Conservation (phyloP, 2,888 invertebrate species). For the Drosophila nigricruria region DNA sequence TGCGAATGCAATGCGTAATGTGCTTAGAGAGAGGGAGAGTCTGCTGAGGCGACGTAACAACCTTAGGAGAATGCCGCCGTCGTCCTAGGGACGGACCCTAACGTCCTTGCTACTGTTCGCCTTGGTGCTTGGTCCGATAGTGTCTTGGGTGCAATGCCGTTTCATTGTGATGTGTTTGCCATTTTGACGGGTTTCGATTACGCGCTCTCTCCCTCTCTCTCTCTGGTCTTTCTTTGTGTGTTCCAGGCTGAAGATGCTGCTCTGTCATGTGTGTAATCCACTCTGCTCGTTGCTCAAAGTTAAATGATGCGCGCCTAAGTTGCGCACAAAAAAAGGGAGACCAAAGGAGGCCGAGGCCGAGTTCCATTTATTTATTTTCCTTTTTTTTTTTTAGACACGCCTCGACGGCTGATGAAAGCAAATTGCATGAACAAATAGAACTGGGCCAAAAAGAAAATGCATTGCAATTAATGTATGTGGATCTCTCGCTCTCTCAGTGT, state of each 20-base stretch:
- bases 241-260: conserved; percentile 60
- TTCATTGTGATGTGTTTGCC: conserved; percentile 69
- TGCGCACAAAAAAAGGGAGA: conserved; percentile 57
- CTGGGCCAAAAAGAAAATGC: conserved; percentile 30
- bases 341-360: conserved; percentile 37
- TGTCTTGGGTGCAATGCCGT: conserved; percentile 41
- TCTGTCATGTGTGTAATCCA: conserved; percentile 77
- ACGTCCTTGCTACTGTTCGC: conserved; percentile 7
- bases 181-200: conserved; percentile 81
- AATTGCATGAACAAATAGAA: conserved; percentile 63
- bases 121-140: conserved; percentile 8
- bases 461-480: conserved; percentile 44
- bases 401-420: conserved; percentile 70
- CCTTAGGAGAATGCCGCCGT: conserved; percentile 15
- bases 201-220: conserved; percentile 26
- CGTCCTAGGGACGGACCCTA: conserved; percentile 24
- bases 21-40: conserved; percentile 48
- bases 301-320: conserved; percentile 80
- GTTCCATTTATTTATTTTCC: conserved; percentile 26
- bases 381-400: conserved; percentile 39
- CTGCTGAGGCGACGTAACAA: conserved; percentile 42
- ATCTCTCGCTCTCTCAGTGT: too few relatives aligned
- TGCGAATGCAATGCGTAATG: conserved; percentile 59
- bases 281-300: conserved; percentile 76
- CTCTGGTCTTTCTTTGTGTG: conserved; percentile 11